A percentile compares a stretch with the other conserved stretches of the same genome.
Conservation (phyloP, 2,888 invertebrate genomes). For the Caenorhabditis sp. region DNA sequence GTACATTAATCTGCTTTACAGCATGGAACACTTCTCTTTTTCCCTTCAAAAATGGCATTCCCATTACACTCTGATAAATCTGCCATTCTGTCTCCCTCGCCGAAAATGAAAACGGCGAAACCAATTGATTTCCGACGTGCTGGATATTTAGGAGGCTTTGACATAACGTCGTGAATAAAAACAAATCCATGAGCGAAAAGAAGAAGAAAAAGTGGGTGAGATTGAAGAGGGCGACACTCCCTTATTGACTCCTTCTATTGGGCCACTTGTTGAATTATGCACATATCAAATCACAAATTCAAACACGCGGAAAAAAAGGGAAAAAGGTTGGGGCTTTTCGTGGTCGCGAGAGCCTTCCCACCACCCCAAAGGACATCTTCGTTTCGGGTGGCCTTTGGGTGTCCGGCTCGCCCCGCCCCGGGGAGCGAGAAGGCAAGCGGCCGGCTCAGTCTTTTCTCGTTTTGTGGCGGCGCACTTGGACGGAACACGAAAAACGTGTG, state of each 20-base stretch:
- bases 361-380: constrained; percentile 4
- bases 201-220: background rate
- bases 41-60: background rate
- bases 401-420: constrained; percentile 9
- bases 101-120: background rate
- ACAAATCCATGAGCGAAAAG: constrained; percentile 4
- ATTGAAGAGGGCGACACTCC: background rate
- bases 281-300: constrained; percentile 53
- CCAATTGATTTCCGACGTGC: constrained; percentile 11
- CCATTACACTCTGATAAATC: background rate
- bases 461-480: constrained; percentile 8
- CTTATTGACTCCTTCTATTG: constrained; percentile 7
- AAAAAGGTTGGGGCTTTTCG: constrained; percentile 9
- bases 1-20: no score
- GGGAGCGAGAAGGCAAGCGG: background rate
- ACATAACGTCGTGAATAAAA: constrained; percentile 4
- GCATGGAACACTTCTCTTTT: background rate
- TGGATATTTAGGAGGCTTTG: background rate
- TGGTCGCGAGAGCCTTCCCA: background rate
- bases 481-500: constrained; percentile 32
- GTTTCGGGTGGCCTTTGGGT: constrained; percentile 10
- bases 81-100: background rate
- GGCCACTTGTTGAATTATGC: constrained; percentile 50
- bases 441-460: constrained; percentile 11
- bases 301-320: constrained; percentile 36